These are phyloP conservation scores for Agonopterix subpropinquella DNA, from an alignment of 2,888 invertebrate genomes.

Conservation along the genomic window DNA sequence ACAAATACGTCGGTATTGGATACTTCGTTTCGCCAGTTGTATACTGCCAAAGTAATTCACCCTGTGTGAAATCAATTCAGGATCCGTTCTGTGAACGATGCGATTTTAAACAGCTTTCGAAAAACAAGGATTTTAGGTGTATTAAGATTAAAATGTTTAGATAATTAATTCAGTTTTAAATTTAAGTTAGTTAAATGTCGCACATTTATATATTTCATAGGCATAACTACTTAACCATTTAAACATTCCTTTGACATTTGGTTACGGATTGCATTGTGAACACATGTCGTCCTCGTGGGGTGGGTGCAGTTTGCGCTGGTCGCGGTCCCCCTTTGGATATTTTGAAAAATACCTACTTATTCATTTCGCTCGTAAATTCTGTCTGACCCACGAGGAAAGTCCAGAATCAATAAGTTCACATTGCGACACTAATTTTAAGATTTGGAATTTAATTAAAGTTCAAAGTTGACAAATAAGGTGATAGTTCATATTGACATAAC, in stretches of 20 bases:
- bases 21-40: constrained; percentile 57
- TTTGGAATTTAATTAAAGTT: constrained; percentile 66
- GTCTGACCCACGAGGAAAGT: constrained; percentile 12
- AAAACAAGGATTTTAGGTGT: constrained; percentile 65
- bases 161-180: constrained; percentile 71
- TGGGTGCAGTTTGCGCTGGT: constrained; percentile 10
- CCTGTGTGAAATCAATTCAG: constrained; percentile 62
- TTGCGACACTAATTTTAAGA: constrained; percentile 63
- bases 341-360: constrained; percentile 7
- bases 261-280: constrained; percentile 58
- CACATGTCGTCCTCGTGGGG: constrained; percentile 10
- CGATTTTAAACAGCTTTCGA: constrained; percentile 63
- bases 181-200: constrained; percentile 72
- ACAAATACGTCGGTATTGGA: constrained; percentile 38
- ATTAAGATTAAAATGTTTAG: constrained; percentile 65
- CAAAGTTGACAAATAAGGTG: constrained; percentile 71
- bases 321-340: not conserved
- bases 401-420: constrained; percentile 28
- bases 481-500: constrained; percentile 65
- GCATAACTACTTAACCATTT: constrained; percentile 74
- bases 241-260: constrained; percentile 73
- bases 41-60: constrained; percentile 74
- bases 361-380: constrained; percentile 17
- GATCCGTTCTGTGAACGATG: constrained; percentile 74
- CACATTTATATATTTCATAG: constrained; percentile 70